Conservation (phyloP, 2,113 vertebrate genomes). For the Heterochromis multidens region DNA sequence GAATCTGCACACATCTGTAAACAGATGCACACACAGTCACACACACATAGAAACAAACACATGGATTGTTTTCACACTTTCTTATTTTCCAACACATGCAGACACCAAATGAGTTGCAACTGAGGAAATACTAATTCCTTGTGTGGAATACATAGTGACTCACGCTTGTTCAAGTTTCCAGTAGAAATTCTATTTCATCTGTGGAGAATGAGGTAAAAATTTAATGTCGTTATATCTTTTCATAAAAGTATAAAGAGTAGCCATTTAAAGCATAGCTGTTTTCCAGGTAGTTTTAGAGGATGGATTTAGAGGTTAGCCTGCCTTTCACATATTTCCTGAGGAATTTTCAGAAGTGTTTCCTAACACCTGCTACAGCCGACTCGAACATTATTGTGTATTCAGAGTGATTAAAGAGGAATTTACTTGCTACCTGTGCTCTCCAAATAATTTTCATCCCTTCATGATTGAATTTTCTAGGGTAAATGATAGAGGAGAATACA, state of each 20-base stretch:
- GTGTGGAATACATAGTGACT: slow-evolving; percentile 19
- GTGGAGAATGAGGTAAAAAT: neutral
- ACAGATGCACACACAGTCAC: slow-evolving; percentile 55
- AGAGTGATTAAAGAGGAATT: slow-evolving; percentile 45
- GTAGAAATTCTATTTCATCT: slow-evolving; percentile 16
- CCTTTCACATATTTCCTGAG: slow-evolving; percentile 30
- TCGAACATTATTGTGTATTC: slow-evolving; percentile 31
- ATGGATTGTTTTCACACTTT: neutral
- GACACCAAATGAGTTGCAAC: neutral
- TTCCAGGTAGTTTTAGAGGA: neutral
- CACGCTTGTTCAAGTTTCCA: neutral
- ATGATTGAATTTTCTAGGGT: slow-evolving; percentile 41
- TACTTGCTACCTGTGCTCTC: slow-evolving; percentile 39
- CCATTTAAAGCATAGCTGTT: slow-evolving; percentile 10
- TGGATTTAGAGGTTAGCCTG: slow-evolving; percentile 34
- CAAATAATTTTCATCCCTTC: slow-evolving; percentile 43
- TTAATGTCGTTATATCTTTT: slow-evolving; percentile 1
- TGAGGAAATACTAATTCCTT: neutral
- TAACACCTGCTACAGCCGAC: slow-evolving; percentile 23
- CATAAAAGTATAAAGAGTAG: slow-evolving; percentile 20
- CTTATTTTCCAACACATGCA: slow-evolving; percentile 5
- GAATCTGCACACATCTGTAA: slow-evolving; percentile 60
- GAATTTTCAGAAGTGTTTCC: slow-evolving; percentile 32
- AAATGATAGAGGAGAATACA: slow-evolving; percentile 31
- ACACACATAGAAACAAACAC: slow-evolving; percentile 15